A percentile compares a stretch with the other conserved stretches of the same genome.
These are phyloP conservation scores for Pangasius djambal DNA, from an alignment of 2,797 vertebrate species.

Conservation along the genomic window DNA sequence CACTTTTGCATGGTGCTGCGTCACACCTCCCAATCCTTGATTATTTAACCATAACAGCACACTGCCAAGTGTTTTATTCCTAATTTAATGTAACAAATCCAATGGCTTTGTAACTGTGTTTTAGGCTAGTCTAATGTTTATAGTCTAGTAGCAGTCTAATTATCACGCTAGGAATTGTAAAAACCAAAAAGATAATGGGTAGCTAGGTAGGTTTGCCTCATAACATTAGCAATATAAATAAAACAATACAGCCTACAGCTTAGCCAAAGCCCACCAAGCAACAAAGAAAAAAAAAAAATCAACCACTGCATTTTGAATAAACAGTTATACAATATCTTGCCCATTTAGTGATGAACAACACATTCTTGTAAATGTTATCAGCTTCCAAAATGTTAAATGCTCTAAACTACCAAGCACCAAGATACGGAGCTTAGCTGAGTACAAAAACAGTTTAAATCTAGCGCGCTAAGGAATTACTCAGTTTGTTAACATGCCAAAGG, in stretches of 20 bases:
- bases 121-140: background rate
- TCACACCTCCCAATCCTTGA: background rate
- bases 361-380: background rate
- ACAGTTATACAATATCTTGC: background rate
- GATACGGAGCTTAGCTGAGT: background rate
- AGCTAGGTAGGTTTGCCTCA: background rate
- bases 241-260: background rate
- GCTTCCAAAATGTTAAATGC: background rate
- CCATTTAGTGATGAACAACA: background rate
- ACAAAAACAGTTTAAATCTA: background rate
- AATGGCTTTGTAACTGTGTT: background rate
- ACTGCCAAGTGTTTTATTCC: background rate
- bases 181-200: background rate
- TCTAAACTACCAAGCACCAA: background rate
- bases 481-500: background rate
- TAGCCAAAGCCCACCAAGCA: background rate
- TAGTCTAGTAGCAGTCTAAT: background rate
- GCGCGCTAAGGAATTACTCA: background rate
- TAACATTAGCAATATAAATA: background rate
- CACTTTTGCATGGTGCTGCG: background rate
- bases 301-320: background rate
- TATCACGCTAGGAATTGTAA: background rate
- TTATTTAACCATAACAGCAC: background rate
- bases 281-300: background rate
- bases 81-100: background rate